Base-by-base conservation (phyloP, 2,113 vertebrate species). In the Eubucco bourcierii region DNA sequence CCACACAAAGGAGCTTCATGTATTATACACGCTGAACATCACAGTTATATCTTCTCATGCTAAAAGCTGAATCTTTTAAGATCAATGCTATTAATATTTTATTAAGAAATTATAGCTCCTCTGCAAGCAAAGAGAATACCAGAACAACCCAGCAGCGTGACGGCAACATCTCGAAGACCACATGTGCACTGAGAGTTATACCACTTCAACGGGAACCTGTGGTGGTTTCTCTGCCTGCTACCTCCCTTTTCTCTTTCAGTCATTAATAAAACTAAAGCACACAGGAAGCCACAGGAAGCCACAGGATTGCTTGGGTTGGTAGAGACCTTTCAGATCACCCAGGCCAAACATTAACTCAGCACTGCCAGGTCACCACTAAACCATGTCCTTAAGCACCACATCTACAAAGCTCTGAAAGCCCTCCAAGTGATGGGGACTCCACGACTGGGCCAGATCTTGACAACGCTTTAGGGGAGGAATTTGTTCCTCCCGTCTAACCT, bases 171-270 rank as follows among this genome's bases (percentile, higher is more conserved):
- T 41, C 5, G 9, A 18, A 63, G 27, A 56, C 14, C 23, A n/a
- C 0, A 0, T 2, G 7, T 33, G 20, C 44, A 39, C 28, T 5
- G 27, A 67, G 20, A 31, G 9, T 20, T 58, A 7, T 0, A 60
- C 1, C 15, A 76, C 56, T 80, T 56, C 59, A 68, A 23, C 15
- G 34, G 17, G 19, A 56, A 73, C 46, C 10, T 58, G 63, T 3
- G 20, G 12, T 11, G 39, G 12, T 29, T 76, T 66, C 67, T 58
- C 33, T n/a, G 60, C 41, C 56, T n/a, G 13, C 5, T 15, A 59
- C 9, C 15, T 3, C 2, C 20, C 27, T 58, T 19, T 33, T 41
- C 5, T 72, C 84, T 55, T 59, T 65, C 46, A 71, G 7, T 44
- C 19, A 56, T 16, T 56, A 37, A 61, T 33, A 52, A 64, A 53